phyloP scores from a whole-genome alignment of 2,113 vertebrate species.

The Hemiscyllium ocellatum region DNA sequence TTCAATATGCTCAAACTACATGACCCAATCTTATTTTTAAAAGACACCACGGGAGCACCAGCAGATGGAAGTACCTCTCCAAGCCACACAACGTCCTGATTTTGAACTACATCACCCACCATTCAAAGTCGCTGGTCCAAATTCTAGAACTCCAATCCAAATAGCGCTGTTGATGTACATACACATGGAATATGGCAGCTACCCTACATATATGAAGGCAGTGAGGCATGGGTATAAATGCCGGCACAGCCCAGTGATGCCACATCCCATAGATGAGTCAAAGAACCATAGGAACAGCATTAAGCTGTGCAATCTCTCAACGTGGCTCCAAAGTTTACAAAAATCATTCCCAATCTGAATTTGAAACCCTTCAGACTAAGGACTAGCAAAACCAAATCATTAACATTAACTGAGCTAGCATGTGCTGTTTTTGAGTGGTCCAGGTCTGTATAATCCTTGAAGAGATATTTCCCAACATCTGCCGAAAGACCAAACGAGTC shows the following conservation, averaged over 20 bases:
- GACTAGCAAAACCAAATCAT: neutral
- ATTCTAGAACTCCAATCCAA: neutral
- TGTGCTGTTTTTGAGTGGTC: neutral
- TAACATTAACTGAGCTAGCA: neutral
- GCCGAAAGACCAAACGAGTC: neutral
- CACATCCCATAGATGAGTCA: neutral
- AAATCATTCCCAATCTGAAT: neutral
- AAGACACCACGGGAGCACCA: neutral
- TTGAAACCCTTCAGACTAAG: neutral
- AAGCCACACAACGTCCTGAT: neutral
- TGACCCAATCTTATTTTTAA: neutral
- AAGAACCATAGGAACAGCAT: neutral
- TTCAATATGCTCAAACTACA: no score
- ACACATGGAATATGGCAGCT: no score
- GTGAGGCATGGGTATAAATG: neutral
- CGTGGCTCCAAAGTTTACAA: neutral
- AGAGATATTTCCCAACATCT: neutral
- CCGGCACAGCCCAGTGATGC: no score
- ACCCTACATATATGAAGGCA: neutral
- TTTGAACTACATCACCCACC: neutral
- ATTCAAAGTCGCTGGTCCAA: neutral
- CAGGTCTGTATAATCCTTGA: neutral
- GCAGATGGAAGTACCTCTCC: neutral
- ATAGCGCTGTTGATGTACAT: no score
- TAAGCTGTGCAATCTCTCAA: neutral